Evolutionary conservation across 35 echinoderm and acorn worm species (phyloP), one percentile per base, ranked within the genome.

Genomic region (Apostichopus californicus): DNA sequence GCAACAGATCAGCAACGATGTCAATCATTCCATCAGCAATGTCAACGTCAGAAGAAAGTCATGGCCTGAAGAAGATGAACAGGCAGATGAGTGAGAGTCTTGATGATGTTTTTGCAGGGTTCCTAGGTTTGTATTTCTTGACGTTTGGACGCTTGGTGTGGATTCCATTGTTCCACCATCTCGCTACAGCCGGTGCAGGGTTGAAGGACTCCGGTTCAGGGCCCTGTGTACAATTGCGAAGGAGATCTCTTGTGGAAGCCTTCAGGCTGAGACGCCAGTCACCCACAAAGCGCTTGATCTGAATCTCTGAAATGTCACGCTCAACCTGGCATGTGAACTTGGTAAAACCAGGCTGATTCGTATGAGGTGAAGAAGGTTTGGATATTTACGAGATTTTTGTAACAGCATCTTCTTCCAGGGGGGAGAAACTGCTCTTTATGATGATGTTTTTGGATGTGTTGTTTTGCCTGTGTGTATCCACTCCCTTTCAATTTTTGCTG

Each of bases 201-300:
- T 95, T 64, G 18, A 95, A 95, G 5, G n/a, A 71, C 8, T 1
- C 56, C n/a, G 90, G 82, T 66, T 68, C n/a, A 56, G 92, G 92
- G 8, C 86, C 92, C 92, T 89, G 72, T 34, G 85, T 93, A 79
- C 64, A 68, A 61, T 89, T 93, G 5, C 85, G 5, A 46, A 93
- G 86, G 5, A 93, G 85, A 11, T n/a, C 78, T 52, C 89, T 73
- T 17, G 92, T 93, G 34, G 24, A n/a, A 5, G 70, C 15, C 66
- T 84, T 84, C 17, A 93, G 86, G 66, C 54, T 89, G 61, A 93
- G 86, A 20, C 92, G 84, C 92, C 73, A 89, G 92, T 93, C 92
- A 20, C 92, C 92, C 18, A 93, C 73, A 54, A 89, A 88, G 12
- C 92, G 68, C 86, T 89, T 93, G 18, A 93, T 87, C 26, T 28